Conservation (phyloP, 2,888 invertebrate species). For the Caenorhabditis sp. region DNA sequence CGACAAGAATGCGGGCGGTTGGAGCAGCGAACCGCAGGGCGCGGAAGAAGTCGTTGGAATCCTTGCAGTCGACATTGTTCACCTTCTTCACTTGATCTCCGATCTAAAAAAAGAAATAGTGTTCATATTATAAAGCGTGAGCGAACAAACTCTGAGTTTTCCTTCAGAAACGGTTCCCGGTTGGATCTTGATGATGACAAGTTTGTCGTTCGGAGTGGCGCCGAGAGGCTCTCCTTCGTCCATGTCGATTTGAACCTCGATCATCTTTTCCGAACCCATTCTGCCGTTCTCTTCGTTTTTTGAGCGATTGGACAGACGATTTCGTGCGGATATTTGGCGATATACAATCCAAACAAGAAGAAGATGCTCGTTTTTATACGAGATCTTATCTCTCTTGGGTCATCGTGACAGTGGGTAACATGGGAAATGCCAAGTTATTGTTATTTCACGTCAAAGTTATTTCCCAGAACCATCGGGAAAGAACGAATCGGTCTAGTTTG, state of each 20-base stretch:
- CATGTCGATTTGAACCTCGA: conserved; percentile 74
- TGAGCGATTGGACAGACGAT: conserved; percentile 15
- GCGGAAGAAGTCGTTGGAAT: conserved; percentile 75
- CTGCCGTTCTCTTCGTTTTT: conserved; percentile 23
- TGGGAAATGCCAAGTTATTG: no score
- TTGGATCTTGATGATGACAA: conserved; percentile 78
- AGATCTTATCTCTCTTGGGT: not conserved
- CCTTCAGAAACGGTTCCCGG: conserved; percentile 77
- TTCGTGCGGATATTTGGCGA: no score
- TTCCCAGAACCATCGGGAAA: no score
- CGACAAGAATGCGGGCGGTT: conserved; percentile 64
- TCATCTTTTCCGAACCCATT: conserved; percentile 65
- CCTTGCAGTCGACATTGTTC: conserved; percentile 68
- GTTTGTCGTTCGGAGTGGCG: conserved; percentile 79
- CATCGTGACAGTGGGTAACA: not conserved
- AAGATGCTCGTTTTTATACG: not conserved
- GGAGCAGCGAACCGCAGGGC: conserved; percentile 75
- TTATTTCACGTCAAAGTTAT: no score
- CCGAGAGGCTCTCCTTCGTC: conserved; percentile 81
- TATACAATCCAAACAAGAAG: no score
- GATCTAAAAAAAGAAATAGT: conserved; percentile 57
- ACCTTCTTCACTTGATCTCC: conserved; percentile 76
- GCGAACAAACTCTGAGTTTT: conserved; percentile 70
- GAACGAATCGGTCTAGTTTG: not conserved
- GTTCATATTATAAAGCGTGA: not conserved